Evolutionary conservation across 2,888 invertebrate species (phyloP), one percentile per base, ranked within the genome.

Genomic region (Meganola albula): DNA sequence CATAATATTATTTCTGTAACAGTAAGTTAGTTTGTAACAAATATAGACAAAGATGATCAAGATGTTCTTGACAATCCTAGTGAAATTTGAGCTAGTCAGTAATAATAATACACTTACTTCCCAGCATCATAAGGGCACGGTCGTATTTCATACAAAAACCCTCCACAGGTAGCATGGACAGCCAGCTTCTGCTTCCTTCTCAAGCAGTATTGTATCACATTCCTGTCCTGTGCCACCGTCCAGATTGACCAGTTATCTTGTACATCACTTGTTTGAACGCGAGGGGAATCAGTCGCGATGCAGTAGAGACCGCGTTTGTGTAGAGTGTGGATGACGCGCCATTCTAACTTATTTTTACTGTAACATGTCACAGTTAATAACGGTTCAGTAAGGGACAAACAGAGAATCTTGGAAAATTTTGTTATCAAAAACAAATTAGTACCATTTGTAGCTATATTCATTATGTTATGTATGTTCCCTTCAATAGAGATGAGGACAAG

Each of bases 121-220:
- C 87, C 87, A 31, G 93, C 91, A 71, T 93, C 93, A 35, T 93
- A 75, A n/a, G 91, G 90, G 34, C 92, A 93, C 4, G 87, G 64
- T 21, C 87, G 80, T 12, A 93, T 63, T 16, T 86, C 87, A 55
- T 91, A 91, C 1, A 92, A 67, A 58, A 77, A 89, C 7, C 92
- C 92, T 3, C 91, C 91, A 42, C 91, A 85, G 0, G 91, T 90
- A 2, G 89, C 85, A 45, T 84, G 77, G 2, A 71, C 66, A 1
- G 72, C 58, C 5, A 84, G 35, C 27, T 63, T 68, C 37, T 72
- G 60, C 10, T 61, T 62, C 1, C 72, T 58, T 63, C 20, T 56
- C 27, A 89, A 37, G 12, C 73, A 79, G 32, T 87, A 89, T 41
- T 87, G 80, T 26, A 90, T 60, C 3, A 92, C 50, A 32, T 69